Evolutionary conservation across 2,113 vertebrate species (phyloP).

Genomic region (Pelodiscus sinensis): DNA sequence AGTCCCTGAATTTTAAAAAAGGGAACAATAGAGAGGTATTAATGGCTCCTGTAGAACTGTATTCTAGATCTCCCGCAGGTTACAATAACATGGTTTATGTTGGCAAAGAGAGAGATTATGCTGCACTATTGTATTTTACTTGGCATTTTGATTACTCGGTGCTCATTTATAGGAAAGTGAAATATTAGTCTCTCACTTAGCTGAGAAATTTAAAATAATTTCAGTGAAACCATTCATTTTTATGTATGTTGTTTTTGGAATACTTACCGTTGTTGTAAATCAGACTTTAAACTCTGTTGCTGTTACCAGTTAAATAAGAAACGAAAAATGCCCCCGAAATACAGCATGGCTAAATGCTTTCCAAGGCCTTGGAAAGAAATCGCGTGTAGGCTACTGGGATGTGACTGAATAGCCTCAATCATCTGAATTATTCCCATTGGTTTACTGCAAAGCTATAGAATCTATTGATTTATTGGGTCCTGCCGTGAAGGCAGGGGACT

Average conservation of each 20-base stretch:
- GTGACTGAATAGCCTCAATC: neutral
- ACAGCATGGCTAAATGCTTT: slow-evolving; percentile 8
- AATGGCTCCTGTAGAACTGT: neutral
- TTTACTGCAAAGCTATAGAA: neutral
- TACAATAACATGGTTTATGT: fast-evolving
- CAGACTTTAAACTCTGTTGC: neutral
- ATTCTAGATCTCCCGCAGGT: neutral
- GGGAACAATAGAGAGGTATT: neutral
- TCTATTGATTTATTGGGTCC: neutral
- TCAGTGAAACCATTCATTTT: neutral
- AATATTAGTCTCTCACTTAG: neutral
- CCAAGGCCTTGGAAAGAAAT: neutral
- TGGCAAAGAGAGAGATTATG: neutral
- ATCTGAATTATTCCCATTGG: slow-evolving; percentile 12
- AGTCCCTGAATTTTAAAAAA: neutral
- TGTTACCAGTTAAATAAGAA: neutral
- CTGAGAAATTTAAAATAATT: neutral
- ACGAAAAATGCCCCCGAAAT: neutral
- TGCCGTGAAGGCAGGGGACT: too few species aligned
- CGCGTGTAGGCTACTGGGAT: fast-evolving
- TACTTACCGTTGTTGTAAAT: neutral
- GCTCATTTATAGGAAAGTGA: neutral
- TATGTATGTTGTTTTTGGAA: neutral
- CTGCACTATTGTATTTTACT: neutral
- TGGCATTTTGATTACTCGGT: neutral